These are phyloP conservation scores for Drosophila ficusphila DNA, from an alignment of 1,140 invertebrate species.

Conservation along the genomic window DNA sequence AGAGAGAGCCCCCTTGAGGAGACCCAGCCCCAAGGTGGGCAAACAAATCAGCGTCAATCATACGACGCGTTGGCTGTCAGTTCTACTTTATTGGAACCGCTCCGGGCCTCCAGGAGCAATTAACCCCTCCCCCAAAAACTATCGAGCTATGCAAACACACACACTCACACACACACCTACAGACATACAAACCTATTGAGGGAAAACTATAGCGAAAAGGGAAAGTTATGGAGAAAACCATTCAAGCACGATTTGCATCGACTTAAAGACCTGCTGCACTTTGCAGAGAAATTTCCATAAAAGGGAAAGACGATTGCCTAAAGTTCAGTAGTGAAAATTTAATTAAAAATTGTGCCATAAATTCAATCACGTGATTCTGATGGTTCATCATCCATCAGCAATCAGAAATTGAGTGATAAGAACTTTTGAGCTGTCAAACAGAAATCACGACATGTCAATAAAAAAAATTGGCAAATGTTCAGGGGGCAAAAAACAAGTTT, in stretches of 20 bases:
- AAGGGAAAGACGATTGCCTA: conserved; percentile 2
- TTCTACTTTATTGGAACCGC: conserved; percentile 44
- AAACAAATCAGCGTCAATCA: conserved; percentile 79
- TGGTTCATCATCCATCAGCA: conserved; percentile 15
- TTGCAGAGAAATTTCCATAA: background rate
- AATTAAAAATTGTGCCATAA: background rate
- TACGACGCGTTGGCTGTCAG: conserved; percentile 61
- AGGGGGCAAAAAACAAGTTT: background rate
- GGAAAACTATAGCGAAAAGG: conserved; percentile 25
- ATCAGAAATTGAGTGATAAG: background rate
- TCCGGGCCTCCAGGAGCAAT: conserved; percentile 52
- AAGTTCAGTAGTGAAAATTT: background rate
- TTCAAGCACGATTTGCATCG: conserved; percentile 23
- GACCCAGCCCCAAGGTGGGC: conserved; percentile 27
- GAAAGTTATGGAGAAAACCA: conserved; percentile 30
- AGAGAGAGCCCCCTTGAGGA: background rate
- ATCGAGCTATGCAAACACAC: conserved; percentile 4
- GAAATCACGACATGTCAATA: background rate
- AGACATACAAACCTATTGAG: background rate
- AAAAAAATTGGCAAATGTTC: background rate
- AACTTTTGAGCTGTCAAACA: background rate
- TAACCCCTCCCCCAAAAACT: conserved; percentile 27
- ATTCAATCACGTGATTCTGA: conserved; percentile 6
- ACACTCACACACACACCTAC: background rate
- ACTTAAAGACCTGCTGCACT: conserved; percentile 1